Evolutionary conservation across 2,888 invertebrate genomes (phyloP), one percentile per base, ranked within the genome.

Genomic region (Scaptomyza tumidula): DNA sequence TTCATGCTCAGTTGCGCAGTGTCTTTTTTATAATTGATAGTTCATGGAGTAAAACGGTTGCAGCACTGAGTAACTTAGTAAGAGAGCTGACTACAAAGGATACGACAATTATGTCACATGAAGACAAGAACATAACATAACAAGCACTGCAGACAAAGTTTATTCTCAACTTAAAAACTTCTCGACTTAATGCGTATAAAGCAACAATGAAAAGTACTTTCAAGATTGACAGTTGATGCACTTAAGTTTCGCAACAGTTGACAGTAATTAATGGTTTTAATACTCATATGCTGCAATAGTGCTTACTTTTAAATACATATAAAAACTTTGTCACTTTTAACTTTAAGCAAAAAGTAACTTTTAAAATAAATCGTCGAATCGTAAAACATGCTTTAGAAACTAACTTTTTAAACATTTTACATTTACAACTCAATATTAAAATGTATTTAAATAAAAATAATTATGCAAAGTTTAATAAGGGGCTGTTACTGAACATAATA

Each of bases 1-100:
- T 84, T 84, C 88, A 84, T 83, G 83, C 88, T 83, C 71, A 73
- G 80, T 65, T 86, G 83, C 72, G 60, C 69, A 66, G 82, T 88
- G 66, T 78, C 65, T 67, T 76, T 44, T 44, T 74, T 70, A 63
- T 86, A 87, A 88, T 85, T 86, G 71, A 80, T 80, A 75, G 66
- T 67, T 54, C 62, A 61, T 45, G 45, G 55, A 60, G 44, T 31
- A 33, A 29, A 52, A 29, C 11, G 31, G 33, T 43, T 49, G 27
- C 11, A 7, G 43, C 10, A 1, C 41, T n/a, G 13, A 37, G 24
- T 52, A 70, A 35, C 27, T 33, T 19, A 16, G 41, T 39, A 9
- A 9, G 3, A 29, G 37, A 29, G 19, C 50, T 31, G 43, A 39
- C 39, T 52, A 41, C 58, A 59, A 58, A 75, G 76, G 58, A 74